Evolutionary conservation across 2,113 vertebrate species (phyloP).

Genomic region (Bostrychus sinensis): DNA sequence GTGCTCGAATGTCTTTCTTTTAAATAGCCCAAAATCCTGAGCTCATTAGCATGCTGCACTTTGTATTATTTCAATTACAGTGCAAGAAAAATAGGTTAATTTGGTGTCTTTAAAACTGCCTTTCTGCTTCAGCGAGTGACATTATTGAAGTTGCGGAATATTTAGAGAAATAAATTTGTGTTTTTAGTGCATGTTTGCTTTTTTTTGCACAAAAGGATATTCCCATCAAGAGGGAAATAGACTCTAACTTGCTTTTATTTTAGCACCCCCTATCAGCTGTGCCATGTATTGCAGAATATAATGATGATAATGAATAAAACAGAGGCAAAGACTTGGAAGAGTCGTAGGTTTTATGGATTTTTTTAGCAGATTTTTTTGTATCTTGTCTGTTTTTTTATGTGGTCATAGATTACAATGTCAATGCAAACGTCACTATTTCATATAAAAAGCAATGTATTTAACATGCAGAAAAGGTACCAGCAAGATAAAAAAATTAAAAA

Average conservation of each 20-base stretch:
- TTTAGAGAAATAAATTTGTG: constrained; percentile 15
- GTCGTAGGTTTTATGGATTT: too few species aligned
- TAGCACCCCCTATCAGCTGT: constrained; percentile 47
- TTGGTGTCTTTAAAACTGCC: constrained; percentile 16
- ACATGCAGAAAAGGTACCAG: too few species aligned
- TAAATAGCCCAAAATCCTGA: constrained; percentile 17
- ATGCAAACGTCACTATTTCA: too few species aligned
- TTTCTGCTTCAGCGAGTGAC: background rate
- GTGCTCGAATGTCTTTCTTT: constrained; percentile 15
- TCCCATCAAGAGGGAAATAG: constrained; percentile 6
- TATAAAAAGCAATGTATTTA: too few species aligned
- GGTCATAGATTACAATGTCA: too few species aligned
- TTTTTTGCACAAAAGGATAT: constrained; percentile 28
- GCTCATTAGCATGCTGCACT: constrained; percentile 15
- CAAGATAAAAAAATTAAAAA: too few species aligned
- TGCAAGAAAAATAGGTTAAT: background rate
- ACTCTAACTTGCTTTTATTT: constrained; percentile 46
- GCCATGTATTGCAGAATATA: constrained; percentile 17
- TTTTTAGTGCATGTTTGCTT: constrained; percentile 20
- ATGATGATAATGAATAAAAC: background rate
- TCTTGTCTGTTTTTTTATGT: too few species aligned
- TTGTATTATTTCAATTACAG: constrained; percentile 14
- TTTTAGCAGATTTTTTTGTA: too few species aligned
- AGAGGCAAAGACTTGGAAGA: background rate
- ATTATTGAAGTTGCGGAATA: constrained; percentile 6